phyloP scores from a whole-genome alignment of 2,888 invertebrate species.

The Trichogramma evanescens region DNA sequence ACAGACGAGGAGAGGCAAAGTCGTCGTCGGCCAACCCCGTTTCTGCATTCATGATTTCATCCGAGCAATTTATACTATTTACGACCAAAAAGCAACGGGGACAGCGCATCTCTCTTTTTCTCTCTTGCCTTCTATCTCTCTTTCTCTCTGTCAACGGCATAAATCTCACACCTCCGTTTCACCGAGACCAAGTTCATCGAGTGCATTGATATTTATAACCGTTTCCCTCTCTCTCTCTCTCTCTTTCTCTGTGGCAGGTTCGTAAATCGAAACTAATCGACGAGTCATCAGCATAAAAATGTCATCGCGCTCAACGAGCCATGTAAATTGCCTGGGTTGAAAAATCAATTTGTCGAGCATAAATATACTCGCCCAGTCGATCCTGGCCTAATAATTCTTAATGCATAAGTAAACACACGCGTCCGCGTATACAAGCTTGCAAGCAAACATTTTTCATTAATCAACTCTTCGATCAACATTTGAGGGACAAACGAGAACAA shows the following conservation, averaged over 20 bases:
- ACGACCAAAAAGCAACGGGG: slow-evolving; percentile 16
- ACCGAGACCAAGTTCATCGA: neutral
- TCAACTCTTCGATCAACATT: too few relatives aligned
- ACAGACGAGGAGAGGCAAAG: too few relatives aligned
- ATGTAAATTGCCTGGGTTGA: slow-evolving; percentile 14
- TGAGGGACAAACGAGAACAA: too few relatives aligned
- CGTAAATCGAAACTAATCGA: slow-evolving; percentile 11
- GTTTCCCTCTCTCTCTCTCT: neutral
- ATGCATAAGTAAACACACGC: too few relatives aligned
- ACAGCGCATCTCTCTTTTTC: neutral
- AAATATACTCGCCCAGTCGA: too few relatives aligned
- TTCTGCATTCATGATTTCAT: slow-evolving; percentile 20
- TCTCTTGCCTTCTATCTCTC: too few relatives aligned
- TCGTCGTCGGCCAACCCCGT: neutral
- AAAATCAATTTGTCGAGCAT: slow-evolving; percentile 10
- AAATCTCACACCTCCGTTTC: slow-evolving; percentile 8
- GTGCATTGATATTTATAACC: too few relatives aligned
- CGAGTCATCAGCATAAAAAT: too few relatives aligned
- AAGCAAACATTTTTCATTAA: too few relatives aligned
- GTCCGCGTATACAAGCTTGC: too few relatives aligned
- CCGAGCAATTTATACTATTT: slow-evolving; percentile 7
- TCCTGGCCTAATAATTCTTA: too few relatives aligned
- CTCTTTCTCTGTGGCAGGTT: slow-evolving; percentile 16
- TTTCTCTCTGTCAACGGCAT: slow-evolving; percentile 6
- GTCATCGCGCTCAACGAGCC: neutral